Evolutionary conservation across 2,797 vertebrate genomes (phyloP).

Genomic region (Anisognathus igniventris): DNA sequence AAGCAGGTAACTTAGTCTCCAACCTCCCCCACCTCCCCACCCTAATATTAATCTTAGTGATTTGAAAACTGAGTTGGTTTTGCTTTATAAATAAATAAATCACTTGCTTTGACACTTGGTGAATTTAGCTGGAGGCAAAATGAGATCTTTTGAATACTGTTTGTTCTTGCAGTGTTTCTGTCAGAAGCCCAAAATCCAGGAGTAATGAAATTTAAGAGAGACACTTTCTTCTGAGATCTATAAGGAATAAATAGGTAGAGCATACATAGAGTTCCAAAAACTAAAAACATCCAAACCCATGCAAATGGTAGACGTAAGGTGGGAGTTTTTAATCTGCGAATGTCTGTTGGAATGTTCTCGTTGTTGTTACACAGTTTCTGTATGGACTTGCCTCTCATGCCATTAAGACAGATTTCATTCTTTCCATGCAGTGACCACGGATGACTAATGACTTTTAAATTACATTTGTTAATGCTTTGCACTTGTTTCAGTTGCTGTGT

Average conservation of each 20-base stretch:
- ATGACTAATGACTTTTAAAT: not conserved
- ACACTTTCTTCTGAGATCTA: not conserved
- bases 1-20: not conserved
- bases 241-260: not conserved
- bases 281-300: not conserved
- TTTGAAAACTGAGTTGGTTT: not conserved
- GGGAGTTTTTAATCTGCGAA: not conserved
- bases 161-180: not conserved
- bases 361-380: not conserved
- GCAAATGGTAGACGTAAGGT: not conserved
- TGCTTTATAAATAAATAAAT: slow-evolving; percentile 13
- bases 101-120: not conserved
- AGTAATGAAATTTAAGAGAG: not conserved
- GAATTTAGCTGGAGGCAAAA: slow-evolving; percentile 20
- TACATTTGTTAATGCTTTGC: not conserved
- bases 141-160: not conserved
- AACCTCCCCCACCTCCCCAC: not conserved
- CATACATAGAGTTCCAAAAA: not conserved
- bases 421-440: not conserved
- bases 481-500: not conserved
- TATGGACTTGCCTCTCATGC: not conserved
- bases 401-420: not conserved
- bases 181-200: not conserved
- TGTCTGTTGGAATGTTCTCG: not conserved
- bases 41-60: not conserved